Conservation (phyloP, 2,113 vertebrate species). For the Zeus faber region DNA sequence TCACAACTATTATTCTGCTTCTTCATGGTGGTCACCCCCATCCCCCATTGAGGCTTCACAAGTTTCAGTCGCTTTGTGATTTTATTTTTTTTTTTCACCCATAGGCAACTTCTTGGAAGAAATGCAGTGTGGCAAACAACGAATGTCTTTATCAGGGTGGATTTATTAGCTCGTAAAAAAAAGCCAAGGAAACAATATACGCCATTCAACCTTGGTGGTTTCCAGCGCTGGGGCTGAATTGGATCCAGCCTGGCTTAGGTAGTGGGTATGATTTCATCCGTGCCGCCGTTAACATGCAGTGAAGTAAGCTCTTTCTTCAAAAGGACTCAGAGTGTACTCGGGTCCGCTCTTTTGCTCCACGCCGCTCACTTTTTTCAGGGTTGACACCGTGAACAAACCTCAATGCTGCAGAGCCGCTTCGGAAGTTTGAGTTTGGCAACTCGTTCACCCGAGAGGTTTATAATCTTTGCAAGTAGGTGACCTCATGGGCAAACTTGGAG, state of each 20-base stretch:
- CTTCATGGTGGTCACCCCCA: background rate
- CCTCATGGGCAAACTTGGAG: no score
- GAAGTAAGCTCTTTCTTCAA: background rate
- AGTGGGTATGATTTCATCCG: conserved; percentile 16
- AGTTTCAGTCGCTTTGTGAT: no score
- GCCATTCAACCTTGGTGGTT: conserved; percentile 32
- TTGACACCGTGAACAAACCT: background rate
- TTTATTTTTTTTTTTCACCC: no score
- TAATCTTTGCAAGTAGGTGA: background rate
- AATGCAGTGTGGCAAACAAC: conserved; percentile 8
- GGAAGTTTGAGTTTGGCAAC: background rate
- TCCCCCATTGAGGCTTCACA: no score
- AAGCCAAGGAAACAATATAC: conserved; percentile 9
- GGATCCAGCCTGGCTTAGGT: conserved; percentile 7
- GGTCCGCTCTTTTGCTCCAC: background rate
- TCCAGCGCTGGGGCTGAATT: conserved; percentile 8
- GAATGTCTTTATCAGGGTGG: conserved; percentile 19
- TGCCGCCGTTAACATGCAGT: background rate
- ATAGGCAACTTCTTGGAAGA: background rate
- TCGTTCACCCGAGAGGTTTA: background rate
- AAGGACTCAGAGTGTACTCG: background rate
- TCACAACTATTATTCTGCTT: background rate
- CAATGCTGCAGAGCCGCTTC: background rate
- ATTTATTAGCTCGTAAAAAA: conserved; percentile 37
- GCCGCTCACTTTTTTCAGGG: background rate